These are phyloP conservation scores for Junonia oenone DNA, from an alignment of 2,888 invertebrate genomes.

Conservation along the genomic window DNA sequence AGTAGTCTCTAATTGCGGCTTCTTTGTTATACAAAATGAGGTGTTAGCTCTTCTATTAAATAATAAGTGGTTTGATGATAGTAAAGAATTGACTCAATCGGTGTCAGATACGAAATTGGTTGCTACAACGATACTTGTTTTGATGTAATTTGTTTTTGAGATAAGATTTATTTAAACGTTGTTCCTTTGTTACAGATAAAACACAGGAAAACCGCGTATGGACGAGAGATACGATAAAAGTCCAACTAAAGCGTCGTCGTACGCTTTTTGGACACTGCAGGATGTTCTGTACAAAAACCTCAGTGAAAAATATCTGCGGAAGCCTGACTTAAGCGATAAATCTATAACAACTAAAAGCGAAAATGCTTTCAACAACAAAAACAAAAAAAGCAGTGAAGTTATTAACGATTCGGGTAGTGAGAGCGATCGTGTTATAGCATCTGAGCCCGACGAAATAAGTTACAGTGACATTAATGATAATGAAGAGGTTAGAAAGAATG, in stretches of 20 bases:
- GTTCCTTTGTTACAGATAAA: constrained; percentile 66
- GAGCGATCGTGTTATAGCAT: constrained; percentile 54
- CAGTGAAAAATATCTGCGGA: constrained; percentile 15
- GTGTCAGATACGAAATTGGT: constrained; percentile 50
- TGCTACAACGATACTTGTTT: constrained; percentile 30
- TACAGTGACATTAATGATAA: constrained; percentile 46
- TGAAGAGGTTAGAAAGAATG: constrained; percentile 65
- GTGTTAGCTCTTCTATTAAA: constrained; percentile 77
- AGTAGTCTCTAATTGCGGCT: constrained; percentile 70
- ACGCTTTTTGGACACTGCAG: constrained; percentile 63
- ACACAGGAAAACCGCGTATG: constrained; percentile 67
- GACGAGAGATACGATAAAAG: constrained; percentile 62
- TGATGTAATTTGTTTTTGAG: constrained; percentile 26
- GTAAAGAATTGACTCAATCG: constrained; percentile 46
- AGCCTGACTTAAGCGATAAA: constrained; percentile 19
- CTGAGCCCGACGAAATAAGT: constrained; percentile 33
- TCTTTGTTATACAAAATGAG: constrained; percentile 77
- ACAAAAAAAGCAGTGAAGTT: constrained; percentile 31
- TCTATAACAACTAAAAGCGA: constrained; percentile 15
- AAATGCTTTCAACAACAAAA: constrained; percentile 40
- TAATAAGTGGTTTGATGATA: constrained; percentile 66
- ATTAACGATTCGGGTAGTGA: constrained; percentile 22
- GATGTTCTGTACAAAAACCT: constrained; percentile 45
- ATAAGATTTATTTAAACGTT: constrained; percentile 24
- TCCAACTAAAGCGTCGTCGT: constrained; percentile 68